A percentile compares a stretch with the other conserved stretches of the same genome.
Conservation (phyloP, 2,888 invertebrate species). For the Chaetogeoica ovagalla region DNA sequence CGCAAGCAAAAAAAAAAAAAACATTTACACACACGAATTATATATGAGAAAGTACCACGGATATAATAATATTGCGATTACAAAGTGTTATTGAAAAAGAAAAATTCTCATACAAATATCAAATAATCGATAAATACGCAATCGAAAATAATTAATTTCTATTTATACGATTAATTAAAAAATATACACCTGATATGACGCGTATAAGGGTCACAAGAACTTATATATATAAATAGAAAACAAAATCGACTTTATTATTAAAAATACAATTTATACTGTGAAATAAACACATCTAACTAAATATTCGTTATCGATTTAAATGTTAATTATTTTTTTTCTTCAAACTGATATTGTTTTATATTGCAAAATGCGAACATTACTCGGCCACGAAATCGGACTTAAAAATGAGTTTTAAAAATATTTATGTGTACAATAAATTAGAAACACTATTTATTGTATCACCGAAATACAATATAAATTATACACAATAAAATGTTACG, state of each 20-base stretch:
- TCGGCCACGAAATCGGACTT: no score
- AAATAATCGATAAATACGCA: constrained; percentile 14
- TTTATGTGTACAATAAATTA: no score
- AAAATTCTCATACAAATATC: background rate
- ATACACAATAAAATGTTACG: no score
- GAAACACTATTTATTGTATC: no score
- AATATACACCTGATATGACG: background rate
- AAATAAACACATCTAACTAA: background rate
- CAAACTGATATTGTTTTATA: background rate
- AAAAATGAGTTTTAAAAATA: no score
- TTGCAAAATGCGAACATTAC: no score
- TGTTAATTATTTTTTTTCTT: background rate
- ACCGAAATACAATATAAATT: no score
- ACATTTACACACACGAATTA: background rate
- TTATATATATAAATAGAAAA: background rate
- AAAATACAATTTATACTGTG: background rate
- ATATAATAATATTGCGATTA: background rate
- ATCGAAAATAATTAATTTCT: constrained; percentile 1
- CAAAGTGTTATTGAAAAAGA: background rate
- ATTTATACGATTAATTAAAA: constrained; percentile 13
- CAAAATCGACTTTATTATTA: background rate
- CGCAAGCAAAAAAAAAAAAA: background rate
- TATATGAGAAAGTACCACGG: background rate
- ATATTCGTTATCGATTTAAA: background rate
- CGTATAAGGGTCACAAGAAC: background rate